Base-by-base conservation (phyloP, 1,140 invertebrate genomes). In the Linepithema humile region DNA sequence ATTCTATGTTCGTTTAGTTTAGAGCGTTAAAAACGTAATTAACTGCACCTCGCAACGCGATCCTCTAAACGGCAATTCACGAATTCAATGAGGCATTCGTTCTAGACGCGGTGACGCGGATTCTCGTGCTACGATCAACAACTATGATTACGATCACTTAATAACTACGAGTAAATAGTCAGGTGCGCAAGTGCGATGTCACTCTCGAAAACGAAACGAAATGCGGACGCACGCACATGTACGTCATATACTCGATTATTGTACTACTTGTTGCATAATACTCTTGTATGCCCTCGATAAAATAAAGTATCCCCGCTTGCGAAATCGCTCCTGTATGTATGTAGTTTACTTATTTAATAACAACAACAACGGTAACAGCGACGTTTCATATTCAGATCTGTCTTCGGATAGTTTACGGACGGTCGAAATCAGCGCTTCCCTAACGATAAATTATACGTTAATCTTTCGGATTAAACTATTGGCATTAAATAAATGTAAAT, bases 251-350 rank as follows among this genome's bases (percentile, higher is more conserved):
- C 48, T 55, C 64, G 26, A 15, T 80, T 80, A 80, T 80, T 80
- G 75, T 80, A 80, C 75, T 80, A 80, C 75, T 80, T 80, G 75
- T 78, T 78, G 48, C 75, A 77, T 77, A 80, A 80, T 69, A 80
- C 75, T 64, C 73, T 80, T 80, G 64, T 70, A 80, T 80, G 75
- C 75, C 64, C 64, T 80, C 75, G 64, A 45, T 80, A 80, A 80
- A 80, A 78, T 78, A 78, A 78, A 12, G 45, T 80, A 80, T 80
- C 26, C 75, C 64, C 75, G 75, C 64, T 80, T 80, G 48, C 64
- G 64, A 69, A 69, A 26, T 80, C 75, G 64, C 75, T 80, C 64
- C 75, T 40, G 35, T 80, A 40, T 80, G n/a, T n/a, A 69, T 80
- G 75, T 69, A 80, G 48, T 70, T 77, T 55, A 55, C 38, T 80